Evolutionary conservation across 2,113 vertebrate genomes (phyloP), one percentile per base, ranked within the genome.

Genomic region (Sardina pilchardus): DNA sequence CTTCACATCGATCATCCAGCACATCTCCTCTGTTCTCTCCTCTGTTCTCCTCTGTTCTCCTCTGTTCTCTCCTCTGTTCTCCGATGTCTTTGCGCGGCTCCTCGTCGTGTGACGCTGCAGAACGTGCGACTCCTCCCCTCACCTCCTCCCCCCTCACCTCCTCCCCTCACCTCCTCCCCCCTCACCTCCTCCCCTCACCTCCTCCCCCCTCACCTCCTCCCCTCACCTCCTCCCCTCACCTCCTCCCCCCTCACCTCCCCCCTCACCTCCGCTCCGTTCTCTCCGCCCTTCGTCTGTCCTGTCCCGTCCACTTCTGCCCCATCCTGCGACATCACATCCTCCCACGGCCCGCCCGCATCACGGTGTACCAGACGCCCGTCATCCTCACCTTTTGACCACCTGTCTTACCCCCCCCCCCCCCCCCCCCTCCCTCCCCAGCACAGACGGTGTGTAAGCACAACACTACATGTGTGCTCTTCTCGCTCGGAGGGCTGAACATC

Each of bases 91-190:
- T 30, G 63, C 34, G 30, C n/a, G 34, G 26, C 63, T 71, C 26
- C n/a, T 71, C 26, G 30, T 71, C 26, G 30, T 71, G 26, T 10
- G n/a, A 90, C 14, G 26, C 84, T 85, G 84, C 84, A 86, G 63
- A 21, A 30, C n/a, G 80, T 89, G 91, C 88, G 86, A 87, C 91
- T 91, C 39, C 84, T 56, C 26, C 59, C 24, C 24, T 21, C 4
- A n/a, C 1, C 53, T 56, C 21, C 53, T 50, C n/a, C n/a, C n/a
- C n/a, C n/a, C n/a, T n/a, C n/a, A n/a, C n/a, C 91, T 91, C 39
- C 84, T 56, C 26, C 59, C 24, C 24, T 21, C 4, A n/a, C 1
- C 53, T 56, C 21, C 53, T 50, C n/a, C n/a, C n/a, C n/a, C n/a
- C n/a, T n/a, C n/a, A n/a, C n/a, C 91, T 91, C 39, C 84, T 56